Evolutionary conservation across 2,113 vertebrate genomes (phyloP).

Genomic region (Paedocypris sp.): DNA sequence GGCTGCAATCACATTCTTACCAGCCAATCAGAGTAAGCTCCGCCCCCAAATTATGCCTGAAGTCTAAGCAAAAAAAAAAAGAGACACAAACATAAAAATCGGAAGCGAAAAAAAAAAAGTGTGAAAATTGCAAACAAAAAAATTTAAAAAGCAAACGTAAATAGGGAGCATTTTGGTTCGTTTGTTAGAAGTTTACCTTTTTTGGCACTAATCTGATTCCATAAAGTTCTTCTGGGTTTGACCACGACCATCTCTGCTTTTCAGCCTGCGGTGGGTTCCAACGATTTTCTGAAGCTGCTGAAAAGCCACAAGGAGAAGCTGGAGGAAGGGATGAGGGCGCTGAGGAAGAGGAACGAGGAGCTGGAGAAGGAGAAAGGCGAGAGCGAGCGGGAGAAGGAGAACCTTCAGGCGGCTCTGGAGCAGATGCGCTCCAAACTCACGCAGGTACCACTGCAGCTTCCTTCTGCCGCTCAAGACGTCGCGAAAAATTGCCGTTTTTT

Average conservation of each 20-base stretch:
- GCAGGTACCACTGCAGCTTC: constrained; percentile 41
- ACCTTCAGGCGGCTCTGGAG: constrained; percentile 46
- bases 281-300: constrained; percentile 56
- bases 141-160: too few species aligned
- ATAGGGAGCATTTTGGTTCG: too few species aligned
- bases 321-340: constrained; percentile 54
- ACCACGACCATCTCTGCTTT: too few species aligned
- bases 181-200: background rate
- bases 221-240: too few species aligned
- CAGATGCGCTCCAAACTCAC: constrained; percentile 44
- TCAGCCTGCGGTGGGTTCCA: constrained; percentile 53
- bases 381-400: constrained; percentile 47
- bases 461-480: background rate
- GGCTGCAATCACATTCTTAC: too few species aligned
- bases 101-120: too few species aligned
- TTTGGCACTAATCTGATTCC: background rate
- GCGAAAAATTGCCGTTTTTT: too few species aligned
- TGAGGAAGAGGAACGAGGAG: constrained; percentile 56
- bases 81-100: too few species aligned
- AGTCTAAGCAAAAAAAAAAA: too few species aligned
- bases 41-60: too few species aligned
- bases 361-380: constrained; percentile 51
- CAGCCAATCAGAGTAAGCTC: too few species aligned
- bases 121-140: too few species aligned
- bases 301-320: constrained; percentile 63